phyloP scores from a whole-genome alignment of 2,888 invertebrate species.

The Invenusta paracnida region DNA sequence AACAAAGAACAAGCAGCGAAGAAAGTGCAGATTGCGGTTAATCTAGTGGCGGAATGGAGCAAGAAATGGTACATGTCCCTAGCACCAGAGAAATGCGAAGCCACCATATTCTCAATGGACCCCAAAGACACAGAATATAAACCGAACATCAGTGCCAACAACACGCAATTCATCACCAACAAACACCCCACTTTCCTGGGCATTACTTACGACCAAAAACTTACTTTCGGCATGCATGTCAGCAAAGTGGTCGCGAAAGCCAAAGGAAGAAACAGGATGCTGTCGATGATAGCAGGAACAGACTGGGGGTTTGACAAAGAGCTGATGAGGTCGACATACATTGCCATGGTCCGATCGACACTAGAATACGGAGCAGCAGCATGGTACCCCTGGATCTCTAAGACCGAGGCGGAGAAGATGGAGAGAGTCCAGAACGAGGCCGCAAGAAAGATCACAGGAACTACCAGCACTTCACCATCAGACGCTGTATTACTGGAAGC shows the following conservation, averaged over 20 bases:
- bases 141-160: neutral
- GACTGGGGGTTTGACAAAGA: neutral
- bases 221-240: neutral
- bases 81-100: neutral
- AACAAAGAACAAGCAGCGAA: neutral
- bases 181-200: neutral
- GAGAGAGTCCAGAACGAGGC: neutral
- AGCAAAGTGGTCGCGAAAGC: neutral
- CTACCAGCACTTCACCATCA: neutral
- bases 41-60: neutral
- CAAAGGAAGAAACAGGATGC: neutral
- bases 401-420: neutral
- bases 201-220: neutral
- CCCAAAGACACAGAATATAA: neutral
- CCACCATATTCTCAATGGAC: neutral
- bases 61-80: neutral
- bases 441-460: neutral
- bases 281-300: neutral
- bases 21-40: neutral
- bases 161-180: neutral
- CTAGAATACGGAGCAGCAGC: neutral
- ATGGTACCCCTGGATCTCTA: neutral
- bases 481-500: neutral
- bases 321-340: neutral
- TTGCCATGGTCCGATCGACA: neutral